Percentiles rank a stretch among this genome's conserved stretches.
phyloP scores from a whole-genome alignment of 1,140 invertebrate species.

The Kradibia gibbosae region DNA sequence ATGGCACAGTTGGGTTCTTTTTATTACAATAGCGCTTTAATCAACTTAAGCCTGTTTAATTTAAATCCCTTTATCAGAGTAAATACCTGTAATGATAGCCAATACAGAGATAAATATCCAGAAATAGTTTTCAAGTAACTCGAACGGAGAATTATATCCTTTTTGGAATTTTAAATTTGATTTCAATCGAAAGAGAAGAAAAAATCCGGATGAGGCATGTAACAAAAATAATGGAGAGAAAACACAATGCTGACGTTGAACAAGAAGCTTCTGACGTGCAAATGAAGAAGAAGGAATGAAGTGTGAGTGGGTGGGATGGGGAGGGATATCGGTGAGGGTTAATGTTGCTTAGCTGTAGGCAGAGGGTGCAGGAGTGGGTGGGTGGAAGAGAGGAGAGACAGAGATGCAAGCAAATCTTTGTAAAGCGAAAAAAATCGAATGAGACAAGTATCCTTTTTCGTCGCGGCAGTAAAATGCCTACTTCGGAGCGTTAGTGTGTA shows the following conservation, averaged over 20 bases:
- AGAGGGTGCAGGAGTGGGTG: background rate
- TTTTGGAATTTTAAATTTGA: background rate
- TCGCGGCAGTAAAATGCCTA: slow-evolving; percentile 41
- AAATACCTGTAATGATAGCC: no score
- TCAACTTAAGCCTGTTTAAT: background rate
- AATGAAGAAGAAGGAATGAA: background rate
- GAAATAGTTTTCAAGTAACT: background rate
- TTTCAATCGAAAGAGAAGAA: slow-evolving; percentile 3
- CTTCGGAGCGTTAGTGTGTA: slow-evolving; percentile 9
- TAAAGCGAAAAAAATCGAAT: slow-evolving; percentile 36
- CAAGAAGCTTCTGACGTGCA: slow-evolving; percentile 15
- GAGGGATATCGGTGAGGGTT: no score
- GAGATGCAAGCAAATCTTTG: slow-evolving; percentile 14
- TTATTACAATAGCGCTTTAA: background rate
- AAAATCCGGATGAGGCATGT: background rate
- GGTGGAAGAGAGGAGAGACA: background rate
- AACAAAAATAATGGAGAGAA: slow-evolving; percentile 15
- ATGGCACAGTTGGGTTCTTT: background rate
- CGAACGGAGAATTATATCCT: background rate
- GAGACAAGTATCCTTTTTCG: slow-evolving; percentile 44
- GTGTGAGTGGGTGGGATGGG: background rate
- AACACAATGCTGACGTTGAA: background rate
- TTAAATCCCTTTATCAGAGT: background rate
- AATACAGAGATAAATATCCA: background rate
- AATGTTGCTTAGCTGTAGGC: no score